These are phyloP conservation scores for Rachycentron canadum DNA, from an alignment of 2,797 vertebrate genomes.

Conservation along the genomic window DNA sequence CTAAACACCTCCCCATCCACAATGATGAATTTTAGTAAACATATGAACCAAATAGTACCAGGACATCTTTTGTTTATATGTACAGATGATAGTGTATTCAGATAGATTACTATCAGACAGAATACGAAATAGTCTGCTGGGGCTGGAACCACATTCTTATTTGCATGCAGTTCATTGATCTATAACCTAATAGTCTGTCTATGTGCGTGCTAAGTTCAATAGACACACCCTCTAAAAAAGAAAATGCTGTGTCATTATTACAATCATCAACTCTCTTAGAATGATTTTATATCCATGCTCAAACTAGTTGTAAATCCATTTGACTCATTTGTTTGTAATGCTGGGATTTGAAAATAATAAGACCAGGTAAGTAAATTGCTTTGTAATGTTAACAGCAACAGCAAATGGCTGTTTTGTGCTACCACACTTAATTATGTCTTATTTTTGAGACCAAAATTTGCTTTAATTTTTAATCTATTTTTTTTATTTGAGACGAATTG, in stretches of 20 bases:
- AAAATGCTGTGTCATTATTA: constrained; percentile 45
- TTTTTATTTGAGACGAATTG: no score
- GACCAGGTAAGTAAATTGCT: not conserved
- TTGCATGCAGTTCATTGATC: not conserved
- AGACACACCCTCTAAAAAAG: not conserved
- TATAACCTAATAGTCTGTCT: not conserved
- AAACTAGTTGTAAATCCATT: no score
- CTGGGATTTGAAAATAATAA: not conserved
- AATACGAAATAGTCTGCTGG: not conserved
- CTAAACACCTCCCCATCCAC: not conserved
- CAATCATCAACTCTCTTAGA: not conserved
- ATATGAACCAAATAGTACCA: not conserved
- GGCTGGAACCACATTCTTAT: not conserved
- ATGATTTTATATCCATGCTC: not conserved
- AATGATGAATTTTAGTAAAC: not conserved
- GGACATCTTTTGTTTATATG: not conserved
- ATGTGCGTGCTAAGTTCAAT: not conserved
- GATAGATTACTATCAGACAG: not conserved
- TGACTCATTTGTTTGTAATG: constrained; percentile 2
- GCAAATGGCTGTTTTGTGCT: no score
- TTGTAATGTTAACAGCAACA: not conserved
- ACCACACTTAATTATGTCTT: not conserved
- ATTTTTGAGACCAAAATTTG: no score
- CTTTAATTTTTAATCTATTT: no score
- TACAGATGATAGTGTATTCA: not conserved